These are phyloP conservation scores for Chloroceryle amazona DNA, from an alignment of 2,797 vertebrate species.

Conservation along the genomic window DNA sequence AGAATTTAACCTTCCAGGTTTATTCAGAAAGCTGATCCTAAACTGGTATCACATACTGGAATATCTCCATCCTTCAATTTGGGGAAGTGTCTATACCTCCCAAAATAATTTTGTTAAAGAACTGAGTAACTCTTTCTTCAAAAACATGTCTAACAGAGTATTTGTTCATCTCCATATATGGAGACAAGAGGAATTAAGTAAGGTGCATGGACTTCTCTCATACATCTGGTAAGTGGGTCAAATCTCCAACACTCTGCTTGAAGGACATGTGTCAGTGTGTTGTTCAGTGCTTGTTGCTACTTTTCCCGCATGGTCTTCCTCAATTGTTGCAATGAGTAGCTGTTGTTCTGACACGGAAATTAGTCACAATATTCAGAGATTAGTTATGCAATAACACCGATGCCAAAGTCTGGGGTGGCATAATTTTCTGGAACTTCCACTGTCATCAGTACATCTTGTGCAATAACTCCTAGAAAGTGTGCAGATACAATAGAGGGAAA, in stretches of 20 bases:
- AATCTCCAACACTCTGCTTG: not conserved
- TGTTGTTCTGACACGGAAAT: not conserved
- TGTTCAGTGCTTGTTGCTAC: not conserved
- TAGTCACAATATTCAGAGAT: not conserved
- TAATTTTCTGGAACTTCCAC: not conserved
- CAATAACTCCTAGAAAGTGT: not conserved
- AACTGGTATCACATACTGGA: not conserved
- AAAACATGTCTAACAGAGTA: not conserved
- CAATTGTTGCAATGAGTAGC: not conserved
- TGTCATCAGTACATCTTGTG: not conserved
- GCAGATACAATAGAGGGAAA: not conserved
- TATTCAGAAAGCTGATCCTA: not conserved
- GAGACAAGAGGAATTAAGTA: not conserved
- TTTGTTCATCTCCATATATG: not conserved
- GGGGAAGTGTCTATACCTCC: not conserved
- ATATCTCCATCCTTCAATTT: not conserved
- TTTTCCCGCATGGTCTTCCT: not conserved
- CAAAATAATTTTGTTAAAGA: not conserved
- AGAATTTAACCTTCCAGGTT: not conserved
- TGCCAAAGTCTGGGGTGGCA: not conserved
- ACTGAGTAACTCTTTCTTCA: not conserved
- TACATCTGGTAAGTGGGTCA: not conserved
- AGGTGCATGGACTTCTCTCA: not conserved
- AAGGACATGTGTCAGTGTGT: not conserved
- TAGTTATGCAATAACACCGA: not conserved